Evolutionary conservation across 2,888 invertebrate genomes (phyloP).

Genomic region (Latheticus oryzae): DNA sequence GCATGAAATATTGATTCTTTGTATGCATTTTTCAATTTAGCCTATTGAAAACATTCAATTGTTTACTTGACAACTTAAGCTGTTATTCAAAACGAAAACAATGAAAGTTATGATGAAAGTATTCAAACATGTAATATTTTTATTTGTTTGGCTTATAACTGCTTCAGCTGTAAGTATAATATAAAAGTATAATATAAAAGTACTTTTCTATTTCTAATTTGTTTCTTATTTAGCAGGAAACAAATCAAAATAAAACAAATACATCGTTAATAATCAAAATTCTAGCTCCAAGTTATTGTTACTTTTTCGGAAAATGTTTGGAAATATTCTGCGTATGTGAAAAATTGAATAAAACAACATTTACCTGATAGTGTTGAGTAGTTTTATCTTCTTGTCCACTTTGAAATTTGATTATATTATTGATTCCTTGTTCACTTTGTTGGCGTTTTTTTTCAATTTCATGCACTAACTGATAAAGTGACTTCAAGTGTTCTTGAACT

Average conservation of each 20-base stretch:
- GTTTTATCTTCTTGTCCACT: slow-evolving; percentile 57
- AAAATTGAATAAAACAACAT: slow-evolving; percentile 3
- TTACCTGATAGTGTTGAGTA: slow-evolving; percentile 58
- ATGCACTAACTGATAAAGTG: slow-evolving; percentile 80
- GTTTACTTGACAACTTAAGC: too few relatives aligned
- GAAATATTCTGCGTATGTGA: slow-evolving; percentile 54
- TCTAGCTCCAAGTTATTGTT: slow-evolving; percentile 13
- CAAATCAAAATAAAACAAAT: neutral
- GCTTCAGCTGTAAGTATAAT: too few relatives aligned
- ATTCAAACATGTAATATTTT: too few relatives aligned
- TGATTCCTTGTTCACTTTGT: slow-evolving; percentile 84
- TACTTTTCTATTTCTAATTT: too few relatives aligned
- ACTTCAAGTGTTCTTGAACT: slow-evolving; percentile 81
- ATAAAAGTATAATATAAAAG: too few relatives aligned
- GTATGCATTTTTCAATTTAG: slow-evolving; percentile 84
- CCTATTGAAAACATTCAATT: slow-evolving; percentile 64
- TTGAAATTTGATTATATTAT: slow-evolving; percentile 81
- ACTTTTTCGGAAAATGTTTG: slow-evolving; percentile 15
- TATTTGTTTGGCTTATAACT: too few relatives aligned
- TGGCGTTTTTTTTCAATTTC: slow-evolving; percentile 85
- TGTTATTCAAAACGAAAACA: too few relatives aligned
- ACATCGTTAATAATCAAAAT: neutral
- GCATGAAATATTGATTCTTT: slow-evolving; percentile 85
- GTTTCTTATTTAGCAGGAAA: too few relatives aligned
- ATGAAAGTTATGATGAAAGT: too few relatives aligned